Evolutionary conservation across 2,113 vertebrate species (phyloP).

Genomic region (Galbula dea): DNA sequence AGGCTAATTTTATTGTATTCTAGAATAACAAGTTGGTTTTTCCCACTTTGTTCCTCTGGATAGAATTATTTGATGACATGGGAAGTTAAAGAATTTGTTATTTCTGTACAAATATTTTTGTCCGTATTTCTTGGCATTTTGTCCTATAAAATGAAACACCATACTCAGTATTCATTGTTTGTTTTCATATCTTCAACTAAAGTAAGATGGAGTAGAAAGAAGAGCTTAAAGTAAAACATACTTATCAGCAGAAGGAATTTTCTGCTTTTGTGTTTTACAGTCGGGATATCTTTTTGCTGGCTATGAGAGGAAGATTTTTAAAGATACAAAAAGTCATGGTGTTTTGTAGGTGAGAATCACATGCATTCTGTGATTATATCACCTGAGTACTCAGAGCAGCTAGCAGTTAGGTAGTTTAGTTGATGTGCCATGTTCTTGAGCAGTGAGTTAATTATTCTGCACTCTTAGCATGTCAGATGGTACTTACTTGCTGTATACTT

Average conservation of each 20-base stretch:
- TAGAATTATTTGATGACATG: not conserved
- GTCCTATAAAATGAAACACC: not conserved
- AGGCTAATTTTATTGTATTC: not conserved
- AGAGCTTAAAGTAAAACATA: not conserved
- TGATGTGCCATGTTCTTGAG: not conserved
- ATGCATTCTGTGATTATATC: not conserved
- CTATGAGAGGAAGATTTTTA: not conserved
- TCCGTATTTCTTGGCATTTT: not conserved
- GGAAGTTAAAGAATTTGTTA: not conserved
- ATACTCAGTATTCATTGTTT: not conserved
- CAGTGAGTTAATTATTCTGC: not conserved
- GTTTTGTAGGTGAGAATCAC: not conserved
- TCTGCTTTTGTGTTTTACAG: not conserved
- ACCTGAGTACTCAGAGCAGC: not conserved
- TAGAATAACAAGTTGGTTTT: not conserved
- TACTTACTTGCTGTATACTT: not conserved
- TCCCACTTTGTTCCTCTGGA: accelerated
- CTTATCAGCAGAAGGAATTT: not conserved
- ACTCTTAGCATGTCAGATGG: not conserved
- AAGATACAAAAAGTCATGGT: not conserved
- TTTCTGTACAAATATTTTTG: not conserved
- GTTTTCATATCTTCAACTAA: not conserved
- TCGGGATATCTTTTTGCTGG: not conserved
- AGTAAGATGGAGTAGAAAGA: not conserved
- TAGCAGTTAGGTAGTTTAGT: not conserved